Evolutionary conservation across 2,888 invertebrate genomes (phyloP).

Genomic region (Chaetoderma sp.): DNA sequence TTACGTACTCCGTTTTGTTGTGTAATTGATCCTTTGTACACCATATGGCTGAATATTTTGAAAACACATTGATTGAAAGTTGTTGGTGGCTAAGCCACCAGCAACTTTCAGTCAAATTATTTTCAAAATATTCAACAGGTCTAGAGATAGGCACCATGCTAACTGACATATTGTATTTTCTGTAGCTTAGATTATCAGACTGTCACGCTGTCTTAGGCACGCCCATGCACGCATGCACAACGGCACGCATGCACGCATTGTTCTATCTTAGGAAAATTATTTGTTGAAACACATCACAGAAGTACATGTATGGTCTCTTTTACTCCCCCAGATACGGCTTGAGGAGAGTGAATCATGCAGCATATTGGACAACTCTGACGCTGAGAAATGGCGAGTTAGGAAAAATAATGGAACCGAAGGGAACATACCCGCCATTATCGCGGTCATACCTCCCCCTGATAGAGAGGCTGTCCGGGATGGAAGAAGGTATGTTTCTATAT

Average conservation of each 20-base stretch:
- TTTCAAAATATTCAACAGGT: too few species aligned
- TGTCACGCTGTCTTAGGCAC: neutral
- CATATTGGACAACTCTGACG: constrained; percentile 58
- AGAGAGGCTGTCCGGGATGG: constrained; percentile 51
- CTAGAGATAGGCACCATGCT: too few species aligned
- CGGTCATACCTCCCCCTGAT: constrained; percentile 64
- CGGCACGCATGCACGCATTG: neutral
- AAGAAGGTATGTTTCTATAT: constrained; percentile 55
- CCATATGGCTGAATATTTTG: too few species aligned
- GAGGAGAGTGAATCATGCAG: constrained; percentile 51
- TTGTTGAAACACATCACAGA: neutral
- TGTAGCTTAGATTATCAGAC: too few species aligned
- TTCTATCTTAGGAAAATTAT: neutral
- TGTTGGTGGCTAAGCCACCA: too few species aligned
- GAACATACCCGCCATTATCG: constrained; percentile 60
- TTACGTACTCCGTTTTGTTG: too few species aligned
- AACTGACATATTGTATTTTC: too few species aligned
- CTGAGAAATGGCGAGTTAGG: constrained; percentile 53
- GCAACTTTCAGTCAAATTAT: too few species aligned
- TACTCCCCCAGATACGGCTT: constrained; percentile 48
- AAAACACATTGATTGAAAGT: too few species aligned
- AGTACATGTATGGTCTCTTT: neutral
- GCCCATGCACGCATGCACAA: neutral
- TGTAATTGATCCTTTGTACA: too few species aligned
- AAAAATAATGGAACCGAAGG: constrained; percentile 47